phyloP scores from a whole-genome alignment of 2,113 vertebrate genomes.

The Hyperopisus bebe region DNA sequence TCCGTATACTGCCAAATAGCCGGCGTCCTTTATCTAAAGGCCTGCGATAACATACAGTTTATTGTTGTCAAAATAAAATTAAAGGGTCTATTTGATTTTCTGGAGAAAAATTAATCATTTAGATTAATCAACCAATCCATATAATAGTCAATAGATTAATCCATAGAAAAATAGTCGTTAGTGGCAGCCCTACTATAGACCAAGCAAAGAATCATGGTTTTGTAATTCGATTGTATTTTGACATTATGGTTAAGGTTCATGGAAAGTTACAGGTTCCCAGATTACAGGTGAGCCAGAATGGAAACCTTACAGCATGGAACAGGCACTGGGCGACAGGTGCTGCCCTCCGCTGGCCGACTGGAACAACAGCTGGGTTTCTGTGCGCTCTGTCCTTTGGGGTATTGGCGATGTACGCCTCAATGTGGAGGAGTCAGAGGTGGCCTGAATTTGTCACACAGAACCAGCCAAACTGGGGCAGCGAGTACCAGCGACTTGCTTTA shows the following conservation, averaged over 20 bases:
- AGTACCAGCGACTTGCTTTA: neutral
- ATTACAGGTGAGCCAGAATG: neutral
- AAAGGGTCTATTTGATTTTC: too few species aligned
- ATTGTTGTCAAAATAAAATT: too few species aligned
- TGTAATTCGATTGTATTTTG: neutral
- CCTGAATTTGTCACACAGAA: slow-evolving; percentile 19
- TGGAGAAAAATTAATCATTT: too few species aligned
- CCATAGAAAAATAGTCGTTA: too few species aligned
- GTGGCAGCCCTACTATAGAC: neutral
- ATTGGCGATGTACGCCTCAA: neutral
- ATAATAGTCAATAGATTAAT: too few species aligned
- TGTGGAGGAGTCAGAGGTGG: slow-evolving; percentile 10
- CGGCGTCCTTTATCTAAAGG: too few species aligned
- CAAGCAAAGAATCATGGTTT: neutral
- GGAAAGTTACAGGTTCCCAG: neutral
- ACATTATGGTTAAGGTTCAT: neutral
- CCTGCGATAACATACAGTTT: too few species aligned
- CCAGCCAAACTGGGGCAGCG: slow-evolving; percentile 8
- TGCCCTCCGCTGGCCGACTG: slow-evolving; percentile 17
- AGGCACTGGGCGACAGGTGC: neutral
- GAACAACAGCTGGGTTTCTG: neutral
- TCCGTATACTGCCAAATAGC: too few species aligned
- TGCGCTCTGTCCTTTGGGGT: neutral
- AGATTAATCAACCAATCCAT: too few species aligned
- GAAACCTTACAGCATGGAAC: neutral